Percentiles rank a stretch among this genome's conserved stretches.
Evolutionary conservation across 2,797 vertebrate genomes (phyloP).

Genomic region (Esox lucius): DNA sequence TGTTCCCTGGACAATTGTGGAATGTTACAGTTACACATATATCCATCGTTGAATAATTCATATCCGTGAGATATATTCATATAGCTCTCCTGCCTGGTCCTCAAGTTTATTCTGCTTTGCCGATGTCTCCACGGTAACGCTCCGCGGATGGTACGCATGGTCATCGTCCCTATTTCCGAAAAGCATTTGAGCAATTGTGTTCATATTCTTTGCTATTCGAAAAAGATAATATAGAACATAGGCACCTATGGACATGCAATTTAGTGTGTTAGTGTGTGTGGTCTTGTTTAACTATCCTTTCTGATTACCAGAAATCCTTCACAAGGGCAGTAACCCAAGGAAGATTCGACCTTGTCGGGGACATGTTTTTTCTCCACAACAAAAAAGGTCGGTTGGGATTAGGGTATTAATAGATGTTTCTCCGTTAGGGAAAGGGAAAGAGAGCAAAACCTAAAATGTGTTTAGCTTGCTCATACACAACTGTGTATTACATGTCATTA

Average conservation of each 20-base stretch:
- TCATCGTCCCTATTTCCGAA: slow-evolving; percentile 46
- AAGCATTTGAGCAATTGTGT: slow-evolving; percentile 41
- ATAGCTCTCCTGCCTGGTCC: slow-evolving; percentile 17
- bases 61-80: slow-evolving; percentile 2
- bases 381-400: too few species aligned
- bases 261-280: background rate
- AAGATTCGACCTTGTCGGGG: too few species aligned
- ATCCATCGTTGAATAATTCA: background rate
- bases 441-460: too few species aligned
- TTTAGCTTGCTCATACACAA: background rate
- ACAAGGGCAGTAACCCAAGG: too few species aligned
- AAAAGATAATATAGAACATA: slow-evolving; percentile 36
- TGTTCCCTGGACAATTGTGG: background rate
- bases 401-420: too few species aligned
- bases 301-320: too few species aligned
- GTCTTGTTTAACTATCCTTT: background rate
- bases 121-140: slow-evolving; percentile 19
- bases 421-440: too few species aligned
- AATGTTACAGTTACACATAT: background rate
- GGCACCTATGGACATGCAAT: slow-evolving; percentile 59
- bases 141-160: slow-evolving; percentile 45
- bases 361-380: too few species aligned
- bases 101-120: slow-evolving; percentile 35
- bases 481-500: background rate
- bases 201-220: slow-evolving; percentile 46